phyloP scores from a whole-genome alignment of 2,888 invertebrate genomes.

The Tiliacea aurago region DNA sequence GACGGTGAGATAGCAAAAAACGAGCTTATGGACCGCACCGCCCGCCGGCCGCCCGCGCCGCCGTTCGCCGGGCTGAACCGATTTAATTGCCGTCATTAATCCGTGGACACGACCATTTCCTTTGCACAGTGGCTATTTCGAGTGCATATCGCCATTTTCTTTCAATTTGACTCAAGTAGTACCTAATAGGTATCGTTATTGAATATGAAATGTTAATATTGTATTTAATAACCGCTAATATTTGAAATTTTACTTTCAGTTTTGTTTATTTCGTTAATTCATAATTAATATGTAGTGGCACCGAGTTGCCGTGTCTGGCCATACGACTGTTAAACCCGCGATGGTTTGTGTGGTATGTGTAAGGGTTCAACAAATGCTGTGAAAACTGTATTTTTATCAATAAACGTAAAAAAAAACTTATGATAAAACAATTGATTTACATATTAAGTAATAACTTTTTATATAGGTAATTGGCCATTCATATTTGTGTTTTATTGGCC shows the following conservation, averaged over 20 bases:
- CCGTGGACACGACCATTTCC: conserved; percentile 74
- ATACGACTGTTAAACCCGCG: no score
- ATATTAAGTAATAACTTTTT: background rate
- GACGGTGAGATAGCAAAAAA: conserved; percentile 57
- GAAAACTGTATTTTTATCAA: no score
- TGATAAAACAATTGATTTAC: conserved; percentile 10
- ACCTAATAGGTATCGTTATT: conserved; percentile 42
- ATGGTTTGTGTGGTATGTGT: no score
- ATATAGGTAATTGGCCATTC: background rate
- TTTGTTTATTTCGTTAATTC: no score
- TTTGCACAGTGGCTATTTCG: conserved; percentile 65
- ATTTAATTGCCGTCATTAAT: conserved; percentile 85
- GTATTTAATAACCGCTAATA: conserved; percentile 14
- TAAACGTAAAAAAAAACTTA: no score
- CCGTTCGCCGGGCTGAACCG: conserved; percentile 71
- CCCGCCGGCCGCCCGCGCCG: conserved; percentile 55
- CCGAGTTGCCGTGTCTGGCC: no score
- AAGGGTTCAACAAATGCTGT: no score
- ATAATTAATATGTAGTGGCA: no score
- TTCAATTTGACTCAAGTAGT: conserved; percentile 60
- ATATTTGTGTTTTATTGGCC: background rate
- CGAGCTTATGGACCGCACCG: conserved; percentile 54
- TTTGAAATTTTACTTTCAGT: no score
- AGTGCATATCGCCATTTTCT: conserved; percentile 66
- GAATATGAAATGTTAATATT: conserved; percentile 26